These are phyloP conservation scores for Coturnix japonica DNA, from an alignment of 2,113 vertebrate genomes.

Conservation along the genomic window DNA sequence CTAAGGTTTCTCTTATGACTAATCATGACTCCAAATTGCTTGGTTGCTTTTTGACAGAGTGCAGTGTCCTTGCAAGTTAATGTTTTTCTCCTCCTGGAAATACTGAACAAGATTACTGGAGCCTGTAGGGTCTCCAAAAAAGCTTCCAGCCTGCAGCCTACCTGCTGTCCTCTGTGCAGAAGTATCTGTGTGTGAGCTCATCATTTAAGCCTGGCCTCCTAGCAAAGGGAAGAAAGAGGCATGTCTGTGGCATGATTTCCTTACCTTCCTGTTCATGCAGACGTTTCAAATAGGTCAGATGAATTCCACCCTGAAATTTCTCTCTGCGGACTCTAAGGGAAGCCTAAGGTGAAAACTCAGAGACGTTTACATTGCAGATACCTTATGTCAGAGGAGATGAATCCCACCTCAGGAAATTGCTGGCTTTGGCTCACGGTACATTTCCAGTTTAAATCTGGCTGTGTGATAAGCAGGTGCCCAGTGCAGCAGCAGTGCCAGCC, in stretches of 20 bases:
- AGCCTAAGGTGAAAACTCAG: conserved; percentile 35
- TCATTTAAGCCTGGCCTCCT: neutral
- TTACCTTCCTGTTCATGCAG: conserved; percentile 8
- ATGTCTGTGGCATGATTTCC: neutral
- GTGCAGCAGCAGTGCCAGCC: neutral
- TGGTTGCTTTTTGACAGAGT: neutral
- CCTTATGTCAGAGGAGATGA: neutral
- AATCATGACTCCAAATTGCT: neutral
- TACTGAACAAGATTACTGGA: neutral
- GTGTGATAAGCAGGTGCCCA: neutral
- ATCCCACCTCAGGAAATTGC: conserved; percentile 10
- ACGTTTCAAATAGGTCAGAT: conserved; percentile 15
- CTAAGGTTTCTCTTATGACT: neutral
- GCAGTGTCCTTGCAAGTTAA: rapidly evolving
- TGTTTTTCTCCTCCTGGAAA: neutral
- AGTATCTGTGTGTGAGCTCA: neutral
- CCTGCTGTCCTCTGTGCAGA: neutral
- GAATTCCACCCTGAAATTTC: conserved; percentile 6
- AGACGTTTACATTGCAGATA: conserved; percentile 44
- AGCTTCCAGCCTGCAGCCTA: neutral
- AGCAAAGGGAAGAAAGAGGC: conserved; percentile 1
- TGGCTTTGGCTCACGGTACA: neutral
- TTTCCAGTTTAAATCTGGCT: conserved; percentile 15
- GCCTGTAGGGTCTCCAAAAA: neutral
- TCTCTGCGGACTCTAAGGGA: neutral